phyloP scores from a whole-genome alignment of 2,113 vertebrate genomes.

The Calidris pugnax region DNA sequence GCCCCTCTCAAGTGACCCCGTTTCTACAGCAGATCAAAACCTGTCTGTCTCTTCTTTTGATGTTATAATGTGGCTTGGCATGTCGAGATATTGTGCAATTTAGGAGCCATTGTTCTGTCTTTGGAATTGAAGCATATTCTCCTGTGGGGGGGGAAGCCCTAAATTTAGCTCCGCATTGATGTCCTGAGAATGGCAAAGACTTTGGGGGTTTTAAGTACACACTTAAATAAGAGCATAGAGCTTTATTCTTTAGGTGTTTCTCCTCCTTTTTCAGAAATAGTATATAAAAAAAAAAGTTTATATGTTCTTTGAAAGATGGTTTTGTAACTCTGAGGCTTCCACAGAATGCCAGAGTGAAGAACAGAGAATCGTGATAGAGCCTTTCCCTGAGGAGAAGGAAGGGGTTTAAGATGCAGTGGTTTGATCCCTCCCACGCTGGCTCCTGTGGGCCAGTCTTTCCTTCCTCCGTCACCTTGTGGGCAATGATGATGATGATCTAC shows the following conservation, averaged over 20 bases:
- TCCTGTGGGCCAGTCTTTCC: neutral
- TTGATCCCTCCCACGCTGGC: neutral
- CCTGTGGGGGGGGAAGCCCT: neutral
- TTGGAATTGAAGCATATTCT: neutral
- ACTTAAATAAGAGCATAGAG: neutral
- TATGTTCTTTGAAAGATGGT: neutral
- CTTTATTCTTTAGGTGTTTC: neutral
- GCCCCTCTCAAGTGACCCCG: neutral
- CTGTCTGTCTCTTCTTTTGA: neutral
- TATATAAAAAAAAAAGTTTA: neutral
- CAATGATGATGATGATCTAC: neutral
- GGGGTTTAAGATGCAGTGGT: neutral
- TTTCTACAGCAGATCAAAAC: slow-evolving; percentile 12
- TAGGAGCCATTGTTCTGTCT: neutral
- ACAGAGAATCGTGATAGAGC: neutral
- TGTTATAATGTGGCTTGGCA: slow-evolving; percentile 30
- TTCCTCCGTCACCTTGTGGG: neutral
- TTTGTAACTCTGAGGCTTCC: neutral
- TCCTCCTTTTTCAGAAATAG: neutral
- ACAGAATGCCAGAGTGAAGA: neutral
- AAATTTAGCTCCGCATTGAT: neutral
- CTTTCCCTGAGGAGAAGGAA: neutral
- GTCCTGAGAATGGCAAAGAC: neutral
- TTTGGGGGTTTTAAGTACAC: neutral
- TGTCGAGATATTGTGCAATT: neutral